phyloP scores from a whole-genome alignment of 2,113 vertebrate species.

The Jaculus jaculus region DNA sequence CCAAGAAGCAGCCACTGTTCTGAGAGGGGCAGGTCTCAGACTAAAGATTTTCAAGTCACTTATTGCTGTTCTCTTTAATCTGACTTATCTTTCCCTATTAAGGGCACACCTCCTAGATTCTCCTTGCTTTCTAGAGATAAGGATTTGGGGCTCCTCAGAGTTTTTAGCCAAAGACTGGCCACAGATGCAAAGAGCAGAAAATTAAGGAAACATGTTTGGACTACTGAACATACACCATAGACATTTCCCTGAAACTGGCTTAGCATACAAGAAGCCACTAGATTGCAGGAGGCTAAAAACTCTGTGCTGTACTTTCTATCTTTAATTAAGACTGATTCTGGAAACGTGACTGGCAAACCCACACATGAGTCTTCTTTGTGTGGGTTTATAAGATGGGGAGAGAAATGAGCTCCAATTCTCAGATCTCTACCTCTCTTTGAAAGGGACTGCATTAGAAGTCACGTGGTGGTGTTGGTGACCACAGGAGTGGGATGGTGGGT shows the following conservation, averaged over 20 bases:
- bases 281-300: not conserved
- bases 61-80: not conserved
- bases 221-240: not conserved
- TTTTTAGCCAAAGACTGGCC: not conserved
- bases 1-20: not conserved
- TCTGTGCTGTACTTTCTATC: not conserved
- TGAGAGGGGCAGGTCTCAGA: not conserved
- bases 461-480: rapidly evolving
- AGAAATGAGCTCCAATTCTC: not conserved
- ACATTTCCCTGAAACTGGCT: not conserved
- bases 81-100: not conserved
- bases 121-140: slow-evolving; percentile 12
- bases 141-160: not conserved
- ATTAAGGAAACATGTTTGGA: not conserved
- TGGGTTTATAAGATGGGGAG: not conserved
- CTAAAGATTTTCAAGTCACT: not conserved
- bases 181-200: not conserved
- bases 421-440: not conserved
- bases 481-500: not conserved
- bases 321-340: not conserved
- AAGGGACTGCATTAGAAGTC: slow-evolving; percentile 24
- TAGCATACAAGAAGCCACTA: not conserved
- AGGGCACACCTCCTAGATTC: not conserved
- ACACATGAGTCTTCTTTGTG: not conserved
- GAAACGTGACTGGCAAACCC: not conserved